A percentile compares a stretch with the other conserved stretches of the same genome.
phyloP scores from a whole-genome alignment of 1,140 invertebrate species.

The Aphelenchoides besseyi region DNA sequence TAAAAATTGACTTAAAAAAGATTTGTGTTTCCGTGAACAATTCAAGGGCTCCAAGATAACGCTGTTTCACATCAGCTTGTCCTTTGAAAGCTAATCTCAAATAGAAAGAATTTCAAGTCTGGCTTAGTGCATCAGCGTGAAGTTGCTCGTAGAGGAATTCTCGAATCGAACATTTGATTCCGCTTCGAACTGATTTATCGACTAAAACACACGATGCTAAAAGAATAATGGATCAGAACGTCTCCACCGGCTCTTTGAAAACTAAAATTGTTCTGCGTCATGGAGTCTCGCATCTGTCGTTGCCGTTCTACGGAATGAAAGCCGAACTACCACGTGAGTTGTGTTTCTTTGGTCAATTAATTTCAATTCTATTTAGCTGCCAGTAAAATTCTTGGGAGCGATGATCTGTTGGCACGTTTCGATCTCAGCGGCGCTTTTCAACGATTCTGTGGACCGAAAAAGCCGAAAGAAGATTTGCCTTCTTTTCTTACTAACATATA shows the following conservation, averaged over 20 bases:
- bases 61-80: no score
- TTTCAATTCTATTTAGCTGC: constrained; percentile 34
- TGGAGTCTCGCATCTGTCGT: neutral
- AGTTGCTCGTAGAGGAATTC: no score
- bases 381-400: constrained; percentile 48
- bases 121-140: no score
- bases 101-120: no score
- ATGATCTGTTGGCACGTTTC: constrained; percentile 48
- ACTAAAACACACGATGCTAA: no score
- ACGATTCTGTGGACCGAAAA: constrained; percentile 55
- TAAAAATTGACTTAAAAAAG: no score
- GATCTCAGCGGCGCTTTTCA: constrained; percentile 49
- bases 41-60: no score
- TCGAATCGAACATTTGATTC: no score
- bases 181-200: no score
- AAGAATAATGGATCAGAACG: constrained; percentile 9
- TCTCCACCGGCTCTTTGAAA: neutral
- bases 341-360: constrained; percentile 11
- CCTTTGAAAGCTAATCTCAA: no score
- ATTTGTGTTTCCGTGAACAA: no score
- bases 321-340: constrained; percentile 43
- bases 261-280: neutral
- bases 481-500: constrained; percentile 54
- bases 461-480: constrained; percentile 47
- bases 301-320: constrained; percentile 47